Base-by-base conservation (phyloP, 2,888 invertebrate genomes). In the Caenorhabditis doughertyi region DNA sequence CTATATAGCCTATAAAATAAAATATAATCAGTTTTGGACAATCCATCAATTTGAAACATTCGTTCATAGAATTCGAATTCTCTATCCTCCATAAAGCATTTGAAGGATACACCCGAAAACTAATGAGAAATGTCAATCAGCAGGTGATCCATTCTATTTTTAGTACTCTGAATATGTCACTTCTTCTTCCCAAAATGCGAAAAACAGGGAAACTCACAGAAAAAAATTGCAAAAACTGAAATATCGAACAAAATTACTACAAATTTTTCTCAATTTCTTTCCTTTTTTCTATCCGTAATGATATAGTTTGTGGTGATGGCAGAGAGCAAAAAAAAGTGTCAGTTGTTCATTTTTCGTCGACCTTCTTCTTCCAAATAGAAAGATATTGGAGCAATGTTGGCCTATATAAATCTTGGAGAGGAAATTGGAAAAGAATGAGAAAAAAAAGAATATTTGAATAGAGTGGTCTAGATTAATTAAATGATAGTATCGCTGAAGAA, bases 111-210 rank as follows among this genome's bases (percentile, higher is more conserved):
- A 13, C 16, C 16, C 32, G 39, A 44, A 68, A 44, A n/a, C 44
- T 42, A 67, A 68, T 68, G 44, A 27, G 58, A 76, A 76, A 76
- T 76, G 76, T 76, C 76, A 76, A 60, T 76, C 76, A 76, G 67
- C 76, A 76, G 76, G 76, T 76, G 76, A 67, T 76, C 42, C 11
- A 8, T 27, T 27, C n/a, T 18, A 23, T 29, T 35, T 47, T 27
- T 23, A 56, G 51, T 56, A 51, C n/a, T 21, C 27, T 25, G 5
- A 27, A 27, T 16, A 42, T 60, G 42, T 60, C 60, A 27, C 21
- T 42, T 42, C 35, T 29, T 11, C 53, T 11, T 51, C 35, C 16
- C 23, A 27, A 47, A 29, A 27, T 27, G 42, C 53, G 35, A 49
- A 25, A 9, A 16, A n/a, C 23, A 21, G 21, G 16, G 13, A 39